These are phyloP conservation scores for Meloidogyne floridensis DNA, from an alignment of 1,140 invertebrate genomes.

Conservation along the genomic window DNA sequence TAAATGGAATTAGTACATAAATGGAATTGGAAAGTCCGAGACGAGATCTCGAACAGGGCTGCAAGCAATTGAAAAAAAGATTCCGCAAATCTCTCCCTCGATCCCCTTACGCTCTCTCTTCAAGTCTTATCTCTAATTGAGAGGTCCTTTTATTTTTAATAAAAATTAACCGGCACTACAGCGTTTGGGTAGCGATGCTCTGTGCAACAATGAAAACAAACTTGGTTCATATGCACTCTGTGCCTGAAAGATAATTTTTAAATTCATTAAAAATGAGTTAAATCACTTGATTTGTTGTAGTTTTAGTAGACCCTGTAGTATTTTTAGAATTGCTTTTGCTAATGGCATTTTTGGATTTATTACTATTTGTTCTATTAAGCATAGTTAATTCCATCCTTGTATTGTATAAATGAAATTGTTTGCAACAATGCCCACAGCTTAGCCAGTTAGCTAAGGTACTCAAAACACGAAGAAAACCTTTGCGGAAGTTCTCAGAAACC, in stretches of 20 bases:
- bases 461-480: slow-evolving; percentile 51
- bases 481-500: slow-evolving; percentile 63
- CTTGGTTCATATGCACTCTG: slow-evolving; percentile 19
- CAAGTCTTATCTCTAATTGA: too few species aligned
- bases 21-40: too few species aligned
- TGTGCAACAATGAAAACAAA: slow-evolving; percentile 21
- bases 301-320: slow-evolving; percentile 16
- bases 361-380: slow-evolving; percentile 38
- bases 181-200: slow-evolving; percentile 16
- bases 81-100: too few species aligned
- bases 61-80: too few species aligned
- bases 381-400: slow-evolving; percentile 46
- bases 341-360: slow-evolving; percentile 30
- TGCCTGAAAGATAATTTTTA: neutral
- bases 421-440: slow-evolving; percentile 41
- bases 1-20: too few species aligned
- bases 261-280: too few species aligned
- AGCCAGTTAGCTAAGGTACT: slow-evolving; percentile 33
- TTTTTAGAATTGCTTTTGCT: slow-evolving; percentile 30
- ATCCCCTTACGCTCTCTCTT: too few species aligned
- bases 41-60: too few species aligned
- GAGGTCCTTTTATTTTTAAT: slow-evolving; percentile 5
- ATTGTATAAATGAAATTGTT: slow-evolving; percentile 34
- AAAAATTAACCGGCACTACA: slow-evolving; percentile 53
- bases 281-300: slow-evolving; percentile 15